A percentile compares a stretch with the other conserved stretches of the same genome.
Conservation (phyloP, 2,113 vertebrate species). For the Butastur rufipennis region DNA sequence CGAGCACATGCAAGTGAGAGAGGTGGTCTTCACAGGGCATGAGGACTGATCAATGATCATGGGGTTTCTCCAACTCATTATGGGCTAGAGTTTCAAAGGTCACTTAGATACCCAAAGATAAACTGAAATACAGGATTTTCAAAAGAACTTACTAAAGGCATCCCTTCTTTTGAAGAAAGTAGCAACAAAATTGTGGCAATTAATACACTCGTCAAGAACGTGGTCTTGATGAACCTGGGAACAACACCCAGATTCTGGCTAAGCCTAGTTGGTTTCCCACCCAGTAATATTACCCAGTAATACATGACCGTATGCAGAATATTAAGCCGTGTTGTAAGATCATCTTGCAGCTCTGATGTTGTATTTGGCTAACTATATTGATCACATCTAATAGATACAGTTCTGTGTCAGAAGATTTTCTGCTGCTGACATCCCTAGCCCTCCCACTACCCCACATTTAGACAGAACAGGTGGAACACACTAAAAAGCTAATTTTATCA, state of each 20-base stretch:
- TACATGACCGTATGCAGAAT: accelerated
- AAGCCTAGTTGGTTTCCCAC: background rate
- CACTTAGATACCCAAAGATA: background rate
- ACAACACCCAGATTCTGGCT: background rate
- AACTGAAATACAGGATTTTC: background rate
- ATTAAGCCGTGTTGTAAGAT: background rate
- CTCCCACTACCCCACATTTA: background rate
- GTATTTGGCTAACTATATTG: background rate
- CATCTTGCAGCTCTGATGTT: background rate
- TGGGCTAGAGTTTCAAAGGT: background rate
- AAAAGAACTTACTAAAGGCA: background rate
- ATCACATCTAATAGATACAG: background rate
- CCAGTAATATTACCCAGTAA: background rate
- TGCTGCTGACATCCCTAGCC: background rate
- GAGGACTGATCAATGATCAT: accelerated
- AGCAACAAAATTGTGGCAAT: background rate
- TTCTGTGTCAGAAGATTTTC: background rate
- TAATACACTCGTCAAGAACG: background rate
- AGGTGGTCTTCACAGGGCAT: background rate
- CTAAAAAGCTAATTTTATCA: background rate
- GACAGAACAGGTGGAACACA: background rate
- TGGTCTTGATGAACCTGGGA: background rate
- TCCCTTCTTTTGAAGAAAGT: background rate
- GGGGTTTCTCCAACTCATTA: background rate
- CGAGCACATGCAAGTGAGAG: no score